Base-by-base conservation (phyloP, 2,113 vertebrate genomes). In the Burhinus oedicnemus region DNA sequence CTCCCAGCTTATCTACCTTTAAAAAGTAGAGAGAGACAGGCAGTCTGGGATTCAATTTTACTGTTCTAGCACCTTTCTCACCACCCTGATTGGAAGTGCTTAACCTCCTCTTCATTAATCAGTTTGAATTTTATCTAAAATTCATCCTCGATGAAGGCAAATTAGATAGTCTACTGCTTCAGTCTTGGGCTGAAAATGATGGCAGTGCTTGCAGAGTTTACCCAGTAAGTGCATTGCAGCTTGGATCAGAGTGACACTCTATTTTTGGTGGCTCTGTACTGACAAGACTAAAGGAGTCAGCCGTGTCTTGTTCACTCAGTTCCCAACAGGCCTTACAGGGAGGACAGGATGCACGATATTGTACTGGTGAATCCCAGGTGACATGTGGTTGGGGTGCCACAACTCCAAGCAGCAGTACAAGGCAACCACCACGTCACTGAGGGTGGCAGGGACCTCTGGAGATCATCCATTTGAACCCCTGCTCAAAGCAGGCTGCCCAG, bases 101-200 rank as follows among this genome's bases (percentile, higher is more conserved):
- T 95, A 89, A 89, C 81, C 77, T 89, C 77, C 89, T 96, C 92
- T 94, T 97, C 94, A 95, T 95, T 96, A 97, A 95, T 97, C 96
- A 95, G 93, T 79, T 95, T 84, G 93, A 95, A 87, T 95, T 96
- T 95, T 94, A 81, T 51, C 69, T 94, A 61, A 91, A 92, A 92
- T 95, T 87, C 61, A 49, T 89, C 69, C 69, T 90, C 32, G 0
- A 12, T 84, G 89, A 91, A 87, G 69, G 83, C 1, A 9, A 95
- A 95, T 96, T 60, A 87, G 81, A 36, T 49, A 21, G 44, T 76
- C 65, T 95, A 20, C 86, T 61, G 51, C 83, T 94, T 69, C 52
- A 52, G 1, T 89, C 83, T 47, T 20, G 54, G 38, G n/a, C 87
- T 93, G 66, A 26, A 92, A 83, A 83, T 42, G 34, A 70, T 45